Evolutionary conservation across 2,888 invertebrate species (phyloP), one percentile per base, ranked within the genome.

Genomic region (Chaetogeoica ovagalla): DNA sequence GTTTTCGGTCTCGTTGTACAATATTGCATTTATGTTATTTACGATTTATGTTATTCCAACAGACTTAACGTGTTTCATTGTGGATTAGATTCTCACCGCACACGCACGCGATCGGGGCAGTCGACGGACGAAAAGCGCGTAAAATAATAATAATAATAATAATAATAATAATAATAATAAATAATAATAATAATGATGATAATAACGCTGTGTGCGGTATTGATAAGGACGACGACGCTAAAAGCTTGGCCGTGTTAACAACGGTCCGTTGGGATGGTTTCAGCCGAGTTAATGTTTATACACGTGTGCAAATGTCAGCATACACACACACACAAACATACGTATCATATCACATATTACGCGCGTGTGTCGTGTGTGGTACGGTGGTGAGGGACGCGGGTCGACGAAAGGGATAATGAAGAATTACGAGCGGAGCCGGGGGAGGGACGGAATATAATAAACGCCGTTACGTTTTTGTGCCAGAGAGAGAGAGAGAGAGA

Each of bases 231-330:
- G 30, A 57, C 4, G 15, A 23, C 48, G 21, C 69, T 68, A 76
- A 76, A 76, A 76, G 76, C 76, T 52, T 60, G 68, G 30, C 17
- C 76, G 21, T 76, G 68, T 76, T 48, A 60, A 69, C 66, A 76
- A 30, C 76, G 76, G 21, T 66, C 52, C 30, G 37, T 17, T 65
- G 55, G 73, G 57, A 65, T 75, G 57, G 66, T 75, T 75, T 76
- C 66, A 48, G 62, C 30, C 52, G 52, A 74, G 68, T 76, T 68
- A 76, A 76, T 59, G 68, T 66, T 57, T 30, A 15, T 66, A 68
- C 39, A 52, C 37, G 11, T 59, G 15, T 21, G n/a, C 30, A 9
- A 17, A 1, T 30, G 30, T 21, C 15, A 3, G 7, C 19, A 19
- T 37, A 23, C 30, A 52, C 19, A 69, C 13, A 37, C 7, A 21